phyloP scores from a whole-genome alignment of 2,888 invertebrate genomes.

The Trisateles emortualis region DNA sequence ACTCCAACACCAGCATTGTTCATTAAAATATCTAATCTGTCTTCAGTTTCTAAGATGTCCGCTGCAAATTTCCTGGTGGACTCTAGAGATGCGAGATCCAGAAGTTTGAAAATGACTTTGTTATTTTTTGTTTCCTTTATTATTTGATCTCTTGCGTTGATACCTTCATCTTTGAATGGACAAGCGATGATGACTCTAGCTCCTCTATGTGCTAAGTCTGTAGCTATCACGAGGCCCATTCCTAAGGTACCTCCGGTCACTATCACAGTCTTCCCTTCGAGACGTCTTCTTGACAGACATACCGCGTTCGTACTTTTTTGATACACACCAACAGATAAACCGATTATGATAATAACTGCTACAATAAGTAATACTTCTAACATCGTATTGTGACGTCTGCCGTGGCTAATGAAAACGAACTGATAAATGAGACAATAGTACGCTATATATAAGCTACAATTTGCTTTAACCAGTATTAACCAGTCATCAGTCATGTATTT shows the following conservation, averaged over 20 bases:
- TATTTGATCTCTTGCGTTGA: constrained; percentile 83
- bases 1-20: constrained; percentile 93
- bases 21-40: constrained; percentile 91
- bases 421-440: background rate
- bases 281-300: constrained; percentile 24
- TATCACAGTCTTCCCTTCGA: constrained; percentile 33
- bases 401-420: background rate
- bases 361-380: no score
- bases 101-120: constrained; percentile 88
- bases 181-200: constrained; percentile 68
- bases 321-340: constrained; percentile 5
- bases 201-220: constrained; percentile 61
- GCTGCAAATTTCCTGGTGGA: constrained; percentile 92
- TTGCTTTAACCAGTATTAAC: background rate
- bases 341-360: constrained; percentile 2
- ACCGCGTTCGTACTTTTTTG: constrained; percentile 42
- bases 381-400: background rate
- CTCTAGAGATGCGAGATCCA: constrained; percentile 90
- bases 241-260: constrained; percentile 69
- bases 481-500: no score
- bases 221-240: constrained; percentile 63
- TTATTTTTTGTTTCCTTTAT: constrained; percentile 87
- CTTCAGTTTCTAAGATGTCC: constrained; percentile 89
- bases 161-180: constrained; percentile 61
- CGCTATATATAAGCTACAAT: background rate